A percentile compares a stretch with the other conserved stretches of the same genome.
phyloP scores from a whole-genome alignment of 2,888 invertebrate genomes.

The Dryocosmus kuriphilus region DNA sequence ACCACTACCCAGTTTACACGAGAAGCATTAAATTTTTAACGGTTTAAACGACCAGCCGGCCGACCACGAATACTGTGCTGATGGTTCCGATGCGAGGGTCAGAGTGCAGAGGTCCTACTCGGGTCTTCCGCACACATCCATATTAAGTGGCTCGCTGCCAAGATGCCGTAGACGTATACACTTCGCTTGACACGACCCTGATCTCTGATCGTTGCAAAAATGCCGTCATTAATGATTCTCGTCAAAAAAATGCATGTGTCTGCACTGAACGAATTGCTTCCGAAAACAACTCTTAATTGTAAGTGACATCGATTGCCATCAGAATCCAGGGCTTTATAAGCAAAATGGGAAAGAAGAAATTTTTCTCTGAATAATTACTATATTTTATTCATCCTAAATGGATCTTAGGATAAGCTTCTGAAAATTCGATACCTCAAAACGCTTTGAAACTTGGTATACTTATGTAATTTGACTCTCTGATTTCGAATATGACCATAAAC shows the following conservation, averaged over 20 bases:
- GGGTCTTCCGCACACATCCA: slow-evolving; percentile 69
- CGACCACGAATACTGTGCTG: slow-evolving; percentile 51
- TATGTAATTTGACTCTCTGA: too few relatives aligned
- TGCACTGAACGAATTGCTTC: slow-evolving; percentile 10
- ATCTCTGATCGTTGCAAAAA: slow-evolving; percentile 56
- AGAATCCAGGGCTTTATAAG: background rate
- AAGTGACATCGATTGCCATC: background rate
- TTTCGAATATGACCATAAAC: too few relatives aligned
- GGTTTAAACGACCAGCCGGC: slow-evolving; percentile 50
- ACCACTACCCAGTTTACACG: slow-evolving; percentile 45
- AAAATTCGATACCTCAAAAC: too few relatives aligned
- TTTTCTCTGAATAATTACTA: background rate
- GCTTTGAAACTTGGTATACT: too few relatives aligned
- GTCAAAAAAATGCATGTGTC: slow-evolving; percentile 11
- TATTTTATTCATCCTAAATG: background rate
- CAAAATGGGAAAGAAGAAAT: background rate
- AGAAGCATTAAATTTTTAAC: slow-evolving; percentile 52
- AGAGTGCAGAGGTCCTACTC: slow-evolving; percentile 68
- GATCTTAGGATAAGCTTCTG: too few relatives aligned
- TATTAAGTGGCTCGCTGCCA: slow-evolving; percentile 65
- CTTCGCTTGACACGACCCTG: slow-evolving; percentile 56
- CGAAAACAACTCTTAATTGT: slow-evolving; percentile 8
- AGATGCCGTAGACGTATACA: slow-evolving; percentile 8
- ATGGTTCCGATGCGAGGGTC: slow-evolving; percentile 67
- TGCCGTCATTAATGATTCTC: slow-evolving; percentile 39